phyloP scores from a whole-genome alignment of 2,113 vertebrate genomes.

The Python bivittatus region DNA sequence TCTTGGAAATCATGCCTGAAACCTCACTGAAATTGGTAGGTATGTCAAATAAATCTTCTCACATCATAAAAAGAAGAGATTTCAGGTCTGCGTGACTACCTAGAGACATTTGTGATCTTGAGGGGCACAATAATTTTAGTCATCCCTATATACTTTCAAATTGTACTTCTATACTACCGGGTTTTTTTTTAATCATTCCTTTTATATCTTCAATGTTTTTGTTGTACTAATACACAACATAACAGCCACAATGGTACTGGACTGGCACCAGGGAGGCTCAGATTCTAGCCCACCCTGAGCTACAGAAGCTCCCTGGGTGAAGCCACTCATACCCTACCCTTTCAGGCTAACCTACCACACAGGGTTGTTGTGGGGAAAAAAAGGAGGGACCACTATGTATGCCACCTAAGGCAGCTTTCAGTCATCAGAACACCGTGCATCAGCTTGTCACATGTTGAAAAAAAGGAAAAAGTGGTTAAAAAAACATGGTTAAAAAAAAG shows the following conservation, averaged over 20 bases:
- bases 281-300: neutral
- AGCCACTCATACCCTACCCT: no score
- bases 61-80: neutral
- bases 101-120: no score
- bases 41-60: neutral
- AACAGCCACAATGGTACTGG: neutral
- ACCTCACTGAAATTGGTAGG: neutral
- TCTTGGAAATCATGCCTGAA: neutral
- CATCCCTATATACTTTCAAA: no score
- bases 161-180: neutral
- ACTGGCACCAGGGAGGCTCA: neutral
- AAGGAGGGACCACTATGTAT: neutral
- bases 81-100: no score
- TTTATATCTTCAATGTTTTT: neutral
- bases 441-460: neutral
- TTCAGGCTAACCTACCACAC: neutral
- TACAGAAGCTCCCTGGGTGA: neutral
- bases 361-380: neutral
- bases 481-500: neutral
- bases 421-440: neutral
- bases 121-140: no score
- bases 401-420: neutral
- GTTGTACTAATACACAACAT: neutral
- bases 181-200: neutral
- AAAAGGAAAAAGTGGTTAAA: neutral